phyloP scores from a whole-genome alignment of 2,113 vertebrate genomes.

The Ailurus styani region DNA sequence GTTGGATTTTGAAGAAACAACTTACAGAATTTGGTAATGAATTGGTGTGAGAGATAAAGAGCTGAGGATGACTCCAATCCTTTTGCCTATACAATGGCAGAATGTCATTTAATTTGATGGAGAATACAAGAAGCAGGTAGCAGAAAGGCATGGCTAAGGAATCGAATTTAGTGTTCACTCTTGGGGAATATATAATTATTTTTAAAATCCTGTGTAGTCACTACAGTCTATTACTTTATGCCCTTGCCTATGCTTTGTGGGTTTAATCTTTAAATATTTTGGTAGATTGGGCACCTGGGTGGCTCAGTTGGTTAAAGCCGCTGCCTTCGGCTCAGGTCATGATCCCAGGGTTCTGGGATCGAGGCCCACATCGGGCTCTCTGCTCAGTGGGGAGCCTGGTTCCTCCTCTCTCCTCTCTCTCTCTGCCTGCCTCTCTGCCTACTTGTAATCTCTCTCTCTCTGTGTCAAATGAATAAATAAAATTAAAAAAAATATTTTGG shows the following conservation, averaged over 20 bases:
- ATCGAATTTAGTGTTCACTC: not conserved
- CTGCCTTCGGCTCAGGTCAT: too few species aligned
- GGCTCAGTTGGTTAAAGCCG: too few species aligned
- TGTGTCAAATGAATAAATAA: too few species aligned
- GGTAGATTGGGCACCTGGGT: too few species aligned
- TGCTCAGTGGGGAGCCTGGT: too few species aligned
- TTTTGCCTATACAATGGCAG: not conserved
- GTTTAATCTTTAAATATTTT: not conserved
- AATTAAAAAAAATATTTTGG: not conserved
- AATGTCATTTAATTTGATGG: not conserved
- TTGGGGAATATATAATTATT: not conserved
- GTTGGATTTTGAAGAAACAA: not conserved
- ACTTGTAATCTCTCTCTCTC: too few species aligned
- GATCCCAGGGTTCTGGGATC: too few species aligned
- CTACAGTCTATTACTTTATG: not conserved
- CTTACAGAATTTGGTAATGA: not conserved
- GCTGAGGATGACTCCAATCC: not conserved
- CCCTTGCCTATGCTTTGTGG: not conserved
- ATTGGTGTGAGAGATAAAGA: not conserved
- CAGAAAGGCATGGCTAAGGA: accelerated
- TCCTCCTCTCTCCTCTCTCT: too few species aligned
- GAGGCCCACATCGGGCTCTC: too few species aligned
- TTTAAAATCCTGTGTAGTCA: not conserved
- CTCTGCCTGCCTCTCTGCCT: too few species aligned
- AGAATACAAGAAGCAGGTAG: not conserved